Percentiles rank a stretch among this genome's conserved stretches.
phyloP scores from a whole-genome alignment of 1,140 invertebrate species.

The Brachionus manjavacas region DNA sequence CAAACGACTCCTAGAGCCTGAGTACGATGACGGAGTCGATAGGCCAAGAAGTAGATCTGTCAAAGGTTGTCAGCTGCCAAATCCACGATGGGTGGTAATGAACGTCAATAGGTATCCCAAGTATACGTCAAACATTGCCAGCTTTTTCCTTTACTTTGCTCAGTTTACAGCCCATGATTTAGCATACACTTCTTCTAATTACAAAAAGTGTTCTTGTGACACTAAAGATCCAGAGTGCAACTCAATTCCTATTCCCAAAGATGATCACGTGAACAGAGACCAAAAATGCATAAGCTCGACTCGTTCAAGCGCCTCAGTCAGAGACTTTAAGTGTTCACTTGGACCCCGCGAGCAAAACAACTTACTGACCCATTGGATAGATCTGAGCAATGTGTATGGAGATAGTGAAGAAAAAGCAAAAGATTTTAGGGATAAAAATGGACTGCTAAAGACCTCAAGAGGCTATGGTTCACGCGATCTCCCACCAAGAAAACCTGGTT shows the following conservation, averaged over 20 bases:
- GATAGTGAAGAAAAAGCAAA: not conserved
- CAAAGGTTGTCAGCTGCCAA: constrained; percentile 51
- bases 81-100: not conserved
- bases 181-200: not conserved
- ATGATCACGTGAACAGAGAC: not conserved
- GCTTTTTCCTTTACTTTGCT: constrained; percentile 25
- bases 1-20: constrained; percentile 69
- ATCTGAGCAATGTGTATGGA: constrained; percentile 20
- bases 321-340: not conserved
- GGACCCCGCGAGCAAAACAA: constrained; percentile 22
- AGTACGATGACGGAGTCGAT: constrained; percentile 62
- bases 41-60: not conserved
- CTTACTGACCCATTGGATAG: not conserved
- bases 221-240: not conserved
- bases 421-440: not conserved
- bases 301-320: not conserved
- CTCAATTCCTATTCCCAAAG: not conserved
- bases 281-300: not conserved
- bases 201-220: constrained; percentile 1
- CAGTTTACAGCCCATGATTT: not conserved
- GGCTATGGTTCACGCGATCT: not conserved
- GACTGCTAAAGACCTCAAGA: not conserved
- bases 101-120: not conserved
- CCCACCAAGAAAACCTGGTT: not conserved
- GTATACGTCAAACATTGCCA: not conserved